Conservation (phyloP, 2,113 vertebrate genomes). For the Boleophthalmus pectinirostris region DNA sequence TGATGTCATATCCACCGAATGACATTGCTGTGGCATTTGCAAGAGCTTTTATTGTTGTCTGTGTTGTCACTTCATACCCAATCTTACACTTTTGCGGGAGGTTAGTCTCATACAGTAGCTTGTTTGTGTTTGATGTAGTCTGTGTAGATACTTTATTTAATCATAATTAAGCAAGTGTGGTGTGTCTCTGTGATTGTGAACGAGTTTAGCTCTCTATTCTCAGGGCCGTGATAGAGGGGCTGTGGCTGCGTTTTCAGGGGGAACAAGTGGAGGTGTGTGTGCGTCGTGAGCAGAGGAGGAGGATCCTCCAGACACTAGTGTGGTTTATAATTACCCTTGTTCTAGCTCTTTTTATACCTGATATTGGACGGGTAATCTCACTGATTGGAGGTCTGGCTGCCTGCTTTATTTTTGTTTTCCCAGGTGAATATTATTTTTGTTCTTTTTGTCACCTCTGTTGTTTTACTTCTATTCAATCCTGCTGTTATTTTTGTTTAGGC, state of each 20-base stretch:
- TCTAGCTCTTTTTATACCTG: slow-evolving; percentile 93
- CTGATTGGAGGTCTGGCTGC: slow-evolving; percentile 93
- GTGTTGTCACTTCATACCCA: slow-evolving; percentile 93
- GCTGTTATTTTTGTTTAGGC: slow-evolving; percentile 28
- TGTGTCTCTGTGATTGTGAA: not conserved
- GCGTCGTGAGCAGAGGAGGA: slow-evolving; percentile 82
- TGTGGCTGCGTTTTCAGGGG: slow-evolving; percentile 92
- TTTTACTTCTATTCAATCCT: not conserved
- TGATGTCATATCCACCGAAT: slow-evolving; percentile 92
- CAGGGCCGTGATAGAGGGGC: slow-evolving; percentile 93
- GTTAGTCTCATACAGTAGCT: slow-evolving; percentile 65
- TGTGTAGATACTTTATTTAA: not conserved
- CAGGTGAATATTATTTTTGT: slow-evolving; percentile 74
- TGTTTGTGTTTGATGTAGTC: not conserved
- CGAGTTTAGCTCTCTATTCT: not conserved
- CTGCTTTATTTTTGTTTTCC: slow-evolving; percentile 96
- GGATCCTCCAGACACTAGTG: slow-evolving; percentile 85
- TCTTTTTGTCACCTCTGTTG: not conserved
- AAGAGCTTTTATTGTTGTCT: slow-evolving; percentile 91
- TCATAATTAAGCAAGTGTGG: not conserved
- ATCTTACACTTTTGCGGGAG: slow-evolving; percentile 97
- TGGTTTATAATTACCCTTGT: slow-evolving; percentile 93
- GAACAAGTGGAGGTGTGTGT: slow-evolving; percentile 89
- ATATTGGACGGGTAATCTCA: slow-evolving; percentile 94
- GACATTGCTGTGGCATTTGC: slow-evolving; percentile 92